Evolutionary conservation across 2,888 invertebrate genomes (phyloP), one percentile per base, ranked within the genome.

Genomic region (Tortrix viridana): DNA sequence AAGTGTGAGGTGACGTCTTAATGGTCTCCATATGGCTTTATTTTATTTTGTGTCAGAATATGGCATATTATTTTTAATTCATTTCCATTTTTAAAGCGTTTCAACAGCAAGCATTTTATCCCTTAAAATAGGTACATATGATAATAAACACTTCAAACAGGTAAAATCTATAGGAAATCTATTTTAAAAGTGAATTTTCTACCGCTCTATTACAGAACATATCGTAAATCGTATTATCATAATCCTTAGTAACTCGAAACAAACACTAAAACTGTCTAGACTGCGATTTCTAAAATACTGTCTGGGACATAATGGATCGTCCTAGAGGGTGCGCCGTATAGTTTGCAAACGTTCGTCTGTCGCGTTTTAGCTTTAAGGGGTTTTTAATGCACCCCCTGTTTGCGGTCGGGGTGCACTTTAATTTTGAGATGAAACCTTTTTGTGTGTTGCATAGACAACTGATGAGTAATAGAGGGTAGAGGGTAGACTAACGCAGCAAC

Each of bases 1-100:
- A 48, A 32, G 49, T 53, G 23, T 19, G 22, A 32, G 37, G 50
- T 44, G 22, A 56, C 56, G 47, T 56, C 56, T 62, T 62, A 50
- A 62, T 62, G 61, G 43, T 61, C 32, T 49, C 55, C 55, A 43
- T 26, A 48, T 41, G 14, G 16, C n/a, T 14, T n/a, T 41, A 16
- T 41, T 41, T n/a, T 16, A 4, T 38, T 5, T 16, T 14, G 5
- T 6, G 16, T 16, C 41, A 16, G 41, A 41, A 41, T 41, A 41
- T 41, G 41, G 16, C 41, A 41, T 41, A 41, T n/a, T 41, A n/a
- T n/a, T n/a, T n/a, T n/a, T n/a, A n/a, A 12, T n/a, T 41, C 5
- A 41, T 41, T 41, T 41, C 4, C 26, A 41, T n/a, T 41, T 41
- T 41, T 41, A 14, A 5, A 7, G 16, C 5, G 44, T 19, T 44